Evolutionary conservation across 2,888 invertebrate genomes (phyloP), one percentile per base, ranked within the genome.

Genomic region (Palloptera scutellata): DNA sequence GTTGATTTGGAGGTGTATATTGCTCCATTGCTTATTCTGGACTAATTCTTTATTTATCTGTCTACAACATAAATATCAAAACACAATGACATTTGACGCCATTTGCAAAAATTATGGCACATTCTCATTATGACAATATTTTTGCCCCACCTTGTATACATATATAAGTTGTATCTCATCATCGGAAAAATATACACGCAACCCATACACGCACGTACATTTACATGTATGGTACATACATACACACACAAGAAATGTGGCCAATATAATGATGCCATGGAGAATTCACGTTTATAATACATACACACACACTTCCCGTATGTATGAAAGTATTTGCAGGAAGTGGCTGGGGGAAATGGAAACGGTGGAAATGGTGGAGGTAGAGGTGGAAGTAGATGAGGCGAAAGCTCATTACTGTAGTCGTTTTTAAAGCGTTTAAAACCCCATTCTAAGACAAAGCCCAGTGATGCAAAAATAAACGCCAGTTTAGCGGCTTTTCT

Each of bases 401-500:
- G 53, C 17, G 2, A 51, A 20, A 51, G 52, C 42, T 62, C 53
- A 62, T 54, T 53, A 54, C 19, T 11, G 20, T 42, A 20, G 40
- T 41, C 40, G 1, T 40, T 53, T 61, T 12, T 42, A 54, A 40
- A 42, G 51, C 58, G 54, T 17, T 45, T 57, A 15, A 55, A 43
- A 60, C n/a, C 60, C 15, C 45, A 64, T 58, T 57, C 51, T 48
- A 40, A 53, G 40, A 4, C 53, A 61, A 52, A 43, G 61, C 41
- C 40, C 53, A 30, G 30, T 3, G 61, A 58, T 54, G 62, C 67
- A 63, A 69, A 69, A 69, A 53, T 68, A 72, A 74, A 73, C 69
- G 69, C 52, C 69, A 69, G 73, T 73, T 72, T 73, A 74, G 69
- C 67, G 61, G 42, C 41, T 20, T 12, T 57, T 20, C 60, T 42